Evolutionary conservation across 2,888 invertebrate species (phyloP).

Genomic region (Drosophila nigritarsus): DNA sequence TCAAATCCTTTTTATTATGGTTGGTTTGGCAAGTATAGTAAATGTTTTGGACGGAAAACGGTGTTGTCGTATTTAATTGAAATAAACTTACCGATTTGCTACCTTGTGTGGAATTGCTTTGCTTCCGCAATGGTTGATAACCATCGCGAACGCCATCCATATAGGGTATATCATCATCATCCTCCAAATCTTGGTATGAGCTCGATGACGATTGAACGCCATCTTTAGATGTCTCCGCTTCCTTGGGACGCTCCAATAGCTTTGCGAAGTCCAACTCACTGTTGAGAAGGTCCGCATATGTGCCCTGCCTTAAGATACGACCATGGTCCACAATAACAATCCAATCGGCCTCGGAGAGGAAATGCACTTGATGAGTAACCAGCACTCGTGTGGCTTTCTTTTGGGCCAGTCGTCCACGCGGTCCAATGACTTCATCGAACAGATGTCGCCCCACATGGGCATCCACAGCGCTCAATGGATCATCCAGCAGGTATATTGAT

Average conservation of each 20-base stretch:
- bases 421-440: constrained; percentile 90
- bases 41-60: background rate
- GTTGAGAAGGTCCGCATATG: constrained; percentile 85
- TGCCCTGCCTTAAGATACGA: constrained; percentile 84
- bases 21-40: background rate
- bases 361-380: constrained; percentile 93
- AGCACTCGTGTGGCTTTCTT: constrained; percentile 88
- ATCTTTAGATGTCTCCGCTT: constrained; percentile 51
- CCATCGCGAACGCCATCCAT: constrained; percentile 83
- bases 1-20: background rate
- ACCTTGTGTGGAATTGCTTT: constrained; percentile 64
- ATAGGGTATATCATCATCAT: constrained; percentile 85
- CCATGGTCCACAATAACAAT: constrained; percentile 88
- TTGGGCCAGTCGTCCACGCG: constrained; percentile 85
- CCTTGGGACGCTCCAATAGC: constrained; percentile 84
- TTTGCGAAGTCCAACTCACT: constrained; percentile 86
- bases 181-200: constrained; percentile 46
- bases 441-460: constrained; percentile 91
- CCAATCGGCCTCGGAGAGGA: constrained; percentile 87
- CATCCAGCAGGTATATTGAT: constrained; percentile 91
- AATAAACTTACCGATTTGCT: constrained; percentile 77
- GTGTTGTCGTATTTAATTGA: background rate
- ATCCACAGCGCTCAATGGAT: constrained; percentile 93
- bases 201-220: constrained; percentile 25
- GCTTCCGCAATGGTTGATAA: constrained; percentile 79